phyloP scores from a whole-genome alignment of 2,797 vertebrate genomes.

The Melanotaenia parkinsoni region DNA sequence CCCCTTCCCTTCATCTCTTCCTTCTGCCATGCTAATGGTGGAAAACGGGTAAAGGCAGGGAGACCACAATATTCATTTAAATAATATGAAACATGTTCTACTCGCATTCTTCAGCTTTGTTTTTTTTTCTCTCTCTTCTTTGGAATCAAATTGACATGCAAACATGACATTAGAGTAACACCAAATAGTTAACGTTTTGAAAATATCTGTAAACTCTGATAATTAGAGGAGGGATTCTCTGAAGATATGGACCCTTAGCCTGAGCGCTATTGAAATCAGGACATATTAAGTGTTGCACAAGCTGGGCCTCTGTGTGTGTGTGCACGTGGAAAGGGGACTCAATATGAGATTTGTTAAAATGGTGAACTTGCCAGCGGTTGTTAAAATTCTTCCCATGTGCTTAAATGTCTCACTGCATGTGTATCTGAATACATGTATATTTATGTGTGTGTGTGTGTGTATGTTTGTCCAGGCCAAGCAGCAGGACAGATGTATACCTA shows the following conservation, averaged over 20 bases:
- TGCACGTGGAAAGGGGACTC: slow-evolving; percentile 10
- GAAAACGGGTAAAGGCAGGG: slow-evolving; percentile 10
- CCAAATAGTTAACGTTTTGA: background rate
- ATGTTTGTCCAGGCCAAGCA: slow-evolving; percentile 85
- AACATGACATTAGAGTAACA: background rate
- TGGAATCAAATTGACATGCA: background rate
- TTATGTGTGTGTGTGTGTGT: slow-evolving; percentile 46
- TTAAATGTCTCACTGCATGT: slow-evolving; percentile 38
- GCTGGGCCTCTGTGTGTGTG: background rate
- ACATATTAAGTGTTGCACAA: slow-evolving; percentile 50
- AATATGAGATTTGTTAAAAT: slow-evolving; percentile 56
- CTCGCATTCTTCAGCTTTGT: background rate
- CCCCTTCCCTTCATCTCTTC: slow-evolving; percentile 4
- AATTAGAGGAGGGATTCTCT: slow-evolving; percentile 8
- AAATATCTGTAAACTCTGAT: slow-evolving; percentile 11
- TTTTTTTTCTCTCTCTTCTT: background rate
- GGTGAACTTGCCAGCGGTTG: slow-evolving; percentile 44
- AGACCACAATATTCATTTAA: background rate
- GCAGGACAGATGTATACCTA: slow-evolving; percentile 98
- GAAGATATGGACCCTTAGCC: slow-evolving; percentile 21
- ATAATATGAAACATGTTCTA: background rate
- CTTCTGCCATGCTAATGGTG: slow-evolving; percentile 14
- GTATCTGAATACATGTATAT: slow-evolving; percentile 14
- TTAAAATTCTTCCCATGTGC: slow-evolving; percentile 62
- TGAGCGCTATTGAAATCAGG: slow-evolving; percentile 26